Base-by-base conservation (phyloP, 2,888 invertebrate genomes). In the Gymnoscelis rufifasciata region DNA sequence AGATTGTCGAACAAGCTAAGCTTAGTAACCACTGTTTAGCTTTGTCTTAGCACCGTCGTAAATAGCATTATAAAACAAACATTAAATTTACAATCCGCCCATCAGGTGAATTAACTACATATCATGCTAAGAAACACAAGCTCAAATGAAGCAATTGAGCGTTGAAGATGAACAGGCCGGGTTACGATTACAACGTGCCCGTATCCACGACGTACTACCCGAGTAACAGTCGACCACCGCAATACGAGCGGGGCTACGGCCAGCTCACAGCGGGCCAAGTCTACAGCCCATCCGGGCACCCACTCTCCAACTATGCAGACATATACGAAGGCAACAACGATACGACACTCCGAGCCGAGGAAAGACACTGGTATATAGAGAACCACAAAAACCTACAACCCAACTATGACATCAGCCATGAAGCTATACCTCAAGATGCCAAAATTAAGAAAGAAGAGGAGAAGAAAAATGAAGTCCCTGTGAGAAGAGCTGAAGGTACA, bases 131-230 rank as follows among this genome's bases (percentile, higher is more conserved):
- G 62, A 72, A 69, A 78, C 74, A 71, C 77, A 77, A 76, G 74
- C 71, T 77, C 83, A 78, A 84, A 88, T 87, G 87, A 81, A 77
- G 78, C 81, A 73, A 75, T 73, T 76, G 68, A 74, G 68, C 74
- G 67, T 73, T 79, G 75, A 88, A 87, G 78, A 88, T 88, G 88
- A 87, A 84, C 87, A 82, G 88, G 82, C 76, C 84, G 79, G 84
- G 81, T 74, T 88, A 84, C 80, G 84, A 87, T 64, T 88, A 83
- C 64, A 78, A 74, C 78, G 86, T 78, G 79, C 87, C 88, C 74
- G 76, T 80, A 66, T 80, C 86, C 60, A 81, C 83, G 52, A 78
- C 84, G 42, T 87, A 83, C 62, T 87, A 87, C 64, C 74, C 80
- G 59, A 79, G 76, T 61, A 82, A 78, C 71, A 83, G 74, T 62